Conservation (phyloP, 1,140 invertebrate genomes). For the Lordiphosa clarofinis region DNA sequence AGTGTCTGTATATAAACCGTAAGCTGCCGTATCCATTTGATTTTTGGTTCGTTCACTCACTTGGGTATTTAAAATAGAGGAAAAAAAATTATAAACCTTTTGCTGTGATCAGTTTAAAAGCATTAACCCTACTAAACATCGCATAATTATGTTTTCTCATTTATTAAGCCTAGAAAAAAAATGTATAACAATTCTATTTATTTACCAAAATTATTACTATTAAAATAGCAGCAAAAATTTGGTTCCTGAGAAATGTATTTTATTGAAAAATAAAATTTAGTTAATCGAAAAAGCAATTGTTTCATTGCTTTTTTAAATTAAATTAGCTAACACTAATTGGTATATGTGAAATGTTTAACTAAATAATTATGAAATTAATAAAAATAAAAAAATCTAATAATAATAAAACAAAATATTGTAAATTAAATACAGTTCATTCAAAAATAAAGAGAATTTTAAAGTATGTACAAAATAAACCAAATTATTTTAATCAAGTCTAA, state of each 20-base stretch:
- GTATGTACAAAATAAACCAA: constrained; percentile 3
- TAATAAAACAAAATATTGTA: constrained; percentile 49
- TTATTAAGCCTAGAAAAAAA: constrained; percentile 56
- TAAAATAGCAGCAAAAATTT: constrained; percentile 4
- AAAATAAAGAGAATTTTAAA: constrained; percentile 63
- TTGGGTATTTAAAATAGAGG: constrained; percentile 45
- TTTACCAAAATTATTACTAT: constrained; percentile 22
- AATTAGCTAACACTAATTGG: constrained; percentile 49
- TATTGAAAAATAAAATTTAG: background rate
- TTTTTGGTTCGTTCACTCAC: constrained; percentile 28
- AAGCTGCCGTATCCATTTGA: constrained; percentile 1
- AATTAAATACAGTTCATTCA: constrained; percentile 49
- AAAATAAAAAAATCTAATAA: constrained; percentile 21
- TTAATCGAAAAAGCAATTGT: constrained; percentile 11
- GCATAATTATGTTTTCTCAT: constrained; percentile 51
- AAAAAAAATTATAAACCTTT: constrained; percentile 34
- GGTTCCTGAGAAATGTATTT: constrained; percentile 25
- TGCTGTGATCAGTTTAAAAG: constrained; percentile 70
- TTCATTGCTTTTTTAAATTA: constrained; percentile 26
- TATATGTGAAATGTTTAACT: constrained; percentile 39
- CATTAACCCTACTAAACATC: constrained; percentile 43
- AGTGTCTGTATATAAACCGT: no score
- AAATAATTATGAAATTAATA: constrained; percentile 22
- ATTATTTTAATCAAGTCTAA: no score
- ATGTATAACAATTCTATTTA: constrained; percentile 38